A percentile compares a stretch with the other conserved stretches of the same genome.
phyloP scores from a whole-genome alignment of 2,113 vertebrate genomes.

The Argyrosomus japonicus region DNA sequence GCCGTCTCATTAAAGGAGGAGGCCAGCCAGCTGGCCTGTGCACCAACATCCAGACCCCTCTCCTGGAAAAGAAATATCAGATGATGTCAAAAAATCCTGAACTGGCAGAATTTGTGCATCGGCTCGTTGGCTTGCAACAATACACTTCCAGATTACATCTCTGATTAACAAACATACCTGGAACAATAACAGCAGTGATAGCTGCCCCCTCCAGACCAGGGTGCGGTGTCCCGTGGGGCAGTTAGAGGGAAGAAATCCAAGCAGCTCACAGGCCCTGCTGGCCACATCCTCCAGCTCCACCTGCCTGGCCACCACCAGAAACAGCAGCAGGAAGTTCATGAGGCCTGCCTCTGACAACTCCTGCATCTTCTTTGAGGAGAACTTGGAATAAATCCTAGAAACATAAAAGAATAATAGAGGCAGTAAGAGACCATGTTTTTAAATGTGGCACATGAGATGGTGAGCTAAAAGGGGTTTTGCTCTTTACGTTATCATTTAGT shows the following conservation, averaged over 20 bases:
- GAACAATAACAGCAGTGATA: conserved; percentile 91
- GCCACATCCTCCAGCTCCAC: conserved; percentile 91
- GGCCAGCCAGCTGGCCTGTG: conserved; percentile 88
- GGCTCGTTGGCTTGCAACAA: neutral
- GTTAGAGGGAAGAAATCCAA: conserved; percentile 85
- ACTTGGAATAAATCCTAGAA: conserved; percentile 96
- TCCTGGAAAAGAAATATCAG: conserved; percentile 75
- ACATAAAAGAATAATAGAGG: neutral
- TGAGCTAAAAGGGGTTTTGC: neutral
- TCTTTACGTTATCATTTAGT: neutral
- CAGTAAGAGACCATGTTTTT: neutral
- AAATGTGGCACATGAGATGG: neutral
- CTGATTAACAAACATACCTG: conserved; percentile 58
- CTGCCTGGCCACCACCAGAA: conserved; percentile 88
- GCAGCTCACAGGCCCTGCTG: conserved; percentile 88
- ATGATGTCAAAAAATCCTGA: neutral
- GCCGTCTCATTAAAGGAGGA: conserved; percentile 88
- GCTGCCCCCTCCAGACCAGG: conserved; percentile 92
- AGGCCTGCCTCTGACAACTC: conserved; percentile 93
- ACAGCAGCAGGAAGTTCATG: conserved; percentile 93
- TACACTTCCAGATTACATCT: neutral
- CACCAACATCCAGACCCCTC: conserved; percentile 89
- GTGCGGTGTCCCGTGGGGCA: conserved; percentile 79
- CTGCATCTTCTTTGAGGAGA: conserved; percentile 93
- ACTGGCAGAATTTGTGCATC: neutral